These are phyloP conservation scores for Pyrrhosoma nymphula DNA, from an alignment of 2,888 invertebrate species.

Conservation along the genomic window DNA sequence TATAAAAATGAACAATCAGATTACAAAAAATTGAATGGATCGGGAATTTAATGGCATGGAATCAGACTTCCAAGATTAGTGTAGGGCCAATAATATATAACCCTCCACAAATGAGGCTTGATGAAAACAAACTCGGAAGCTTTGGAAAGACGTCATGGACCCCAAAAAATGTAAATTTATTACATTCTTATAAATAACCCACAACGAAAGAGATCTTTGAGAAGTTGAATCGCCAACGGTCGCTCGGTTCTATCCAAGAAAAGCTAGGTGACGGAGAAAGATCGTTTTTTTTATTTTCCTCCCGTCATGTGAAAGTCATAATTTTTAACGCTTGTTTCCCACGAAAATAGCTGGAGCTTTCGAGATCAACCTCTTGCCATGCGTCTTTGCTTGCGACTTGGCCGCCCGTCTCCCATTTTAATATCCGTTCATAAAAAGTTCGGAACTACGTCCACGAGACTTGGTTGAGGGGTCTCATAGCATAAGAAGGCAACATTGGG, in stretches of 20 bases:
- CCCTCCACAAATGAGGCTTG: neutral
- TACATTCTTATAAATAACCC: neutral
- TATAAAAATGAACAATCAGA: too few relatives aligned
- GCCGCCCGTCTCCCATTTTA: neutral
- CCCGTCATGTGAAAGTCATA: neutral
- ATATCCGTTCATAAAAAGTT: neutral
- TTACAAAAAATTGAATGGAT: neutral
- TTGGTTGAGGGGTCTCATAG: neutral
- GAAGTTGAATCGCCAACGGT: neutral
- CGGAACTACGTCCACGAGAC: neutral
- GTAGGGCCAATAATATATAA: neutral
- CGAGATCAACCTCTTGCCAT: neutral
- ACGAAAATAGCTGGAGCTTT: neutral
- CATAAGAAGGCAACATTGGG: neutral
- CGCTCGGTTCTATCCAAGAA: neutral
- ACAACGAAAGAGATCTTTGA: neutral
- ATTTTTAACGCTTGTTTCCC: neutral
- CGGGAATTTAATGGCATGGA: neutral
- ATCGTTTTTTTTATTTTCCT: neutral
- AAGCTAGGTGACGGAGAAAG: neutral
- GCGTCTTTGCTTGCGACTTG: neutral
- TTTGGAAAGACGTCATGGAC: neutral
- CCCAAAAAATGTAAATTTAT: neutral
- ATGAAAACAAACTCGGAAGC: neutral
- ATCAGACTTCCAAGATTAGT: neutral